Base-by-base conservation (phyloP, 2,797 vertebrate species). In the Thamnophis elegans region DNA sequence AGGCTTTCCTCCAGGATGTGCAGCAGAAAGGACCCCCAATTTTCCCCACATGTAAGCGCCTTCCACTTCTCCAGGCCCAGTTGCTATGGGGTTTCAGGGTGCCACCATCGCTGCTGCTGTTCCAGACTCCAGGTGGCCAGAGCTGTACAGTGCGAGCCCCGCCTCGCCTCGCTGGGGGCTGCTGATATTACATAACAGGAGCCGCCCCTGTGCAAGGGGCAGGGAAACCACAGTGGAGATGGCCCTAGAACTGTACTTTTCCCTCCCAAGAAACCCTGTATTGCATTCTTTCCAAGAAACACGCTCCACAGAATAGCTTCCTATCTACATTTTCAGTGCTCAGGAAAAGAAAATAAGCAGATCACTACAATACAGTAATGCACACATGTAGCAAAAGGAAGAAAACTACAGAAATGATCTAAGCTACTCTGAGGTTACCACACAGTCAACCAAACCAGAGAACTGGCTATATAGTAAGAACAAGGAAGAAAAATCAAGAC, bases 151-250 rank as follows among this genome's bases (percentile, higher is more conserved):
- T 11, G 10, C 3, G 89, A 62, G 92, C 85, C 68, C 86, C 56
- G 89, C 92, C 89, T 88, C 0, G 51, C 51, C 58, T 89, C 78
- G 7, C 92, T 89, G 90, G 90, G 89, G 90, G 92, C 56, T 93
- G 86, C 92, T 93, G 92, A 93, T 93, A 93, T 93, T 93, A 91
- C 92, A 93, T 89, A 93, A 93, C 90, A 88, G 92, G 92, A 89
- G 92, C 90, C 90, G 92, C 92, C 92, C 90, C 92, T 89, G 32
- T 89, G 90, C 87, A 85, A 93, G 92, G 68, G 89, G 92, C 86
- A 91, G 92, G 90, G 90, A 93, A 93, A 91, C 92, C 87, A 91
- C 92, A 85, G 86, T 18, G 20, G 60, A 11, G 47, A 42, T 53
- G 60, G 60, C 22, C 16, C 89, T 42, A 26, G 55, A 56, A 68